Percentiles rank a stretch among this genome's conserved stretches.
Conservation (phyloP, 2,888 invertebrate genomes). For the Oeneis ivallda region DNA sequence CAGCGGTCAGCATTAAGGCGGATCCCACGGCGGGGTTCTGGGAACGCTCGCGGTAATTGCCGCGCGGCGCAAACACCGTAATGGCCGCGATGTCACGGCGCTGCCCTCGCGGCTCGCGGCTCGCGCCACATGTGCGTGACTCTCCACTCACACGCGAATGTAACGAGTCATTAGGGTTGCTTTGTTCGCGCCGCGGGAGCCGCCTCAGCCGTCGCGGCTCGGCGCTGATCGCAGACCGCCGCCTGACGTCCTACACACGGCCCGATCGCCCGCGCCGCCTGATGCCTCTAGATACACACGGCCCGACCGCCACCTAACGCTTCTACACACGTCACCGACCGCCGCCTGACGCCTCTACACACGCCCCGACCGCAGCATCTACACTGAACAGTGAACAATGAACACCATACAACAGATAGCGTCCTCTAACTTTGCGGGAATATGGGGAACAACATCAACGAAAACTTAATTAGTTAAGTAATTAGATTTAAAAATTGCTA, state of each 20-base stretch:
- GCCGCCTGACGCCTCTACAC: neutral
- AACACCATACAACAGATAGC: neutral
- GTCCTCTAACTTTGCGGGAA: neutral
- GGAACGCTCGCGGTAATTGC: neutral
- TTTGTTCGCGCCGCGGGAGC: constrained; percentile 7
- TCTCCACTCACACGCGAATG: neutral
- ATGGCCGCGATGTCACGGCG: no score
- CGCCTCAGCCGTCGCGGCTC: no score
- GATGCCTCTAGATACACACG: neutral
- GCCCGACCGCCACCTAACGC: neutral
- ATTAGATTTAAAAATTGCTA: no score
- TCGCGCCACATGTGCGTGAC: neutral
- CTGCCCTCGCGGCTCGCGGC: no score
- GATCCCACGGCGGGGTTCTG: constrained; percentile 9
- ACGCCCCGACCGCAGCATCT: no score
- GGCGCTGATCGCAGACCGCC: neutral
- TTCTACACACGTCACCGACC: neutral
- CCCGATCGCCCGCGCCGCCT: neutral
- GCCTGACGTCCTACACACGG: neutral
- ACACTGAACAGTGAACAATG: no score
- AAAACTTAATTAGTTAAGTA: no score
- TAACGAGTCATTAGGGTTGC: neutral
- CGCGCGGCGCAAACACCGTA: neutral
- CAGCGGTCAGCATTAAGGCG: neutral
- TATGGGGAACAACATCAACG: neutral